phyloP scores from a whole-genome alignment of 2,888 invertebrate species.

The Eudemis profundana region DNA sequence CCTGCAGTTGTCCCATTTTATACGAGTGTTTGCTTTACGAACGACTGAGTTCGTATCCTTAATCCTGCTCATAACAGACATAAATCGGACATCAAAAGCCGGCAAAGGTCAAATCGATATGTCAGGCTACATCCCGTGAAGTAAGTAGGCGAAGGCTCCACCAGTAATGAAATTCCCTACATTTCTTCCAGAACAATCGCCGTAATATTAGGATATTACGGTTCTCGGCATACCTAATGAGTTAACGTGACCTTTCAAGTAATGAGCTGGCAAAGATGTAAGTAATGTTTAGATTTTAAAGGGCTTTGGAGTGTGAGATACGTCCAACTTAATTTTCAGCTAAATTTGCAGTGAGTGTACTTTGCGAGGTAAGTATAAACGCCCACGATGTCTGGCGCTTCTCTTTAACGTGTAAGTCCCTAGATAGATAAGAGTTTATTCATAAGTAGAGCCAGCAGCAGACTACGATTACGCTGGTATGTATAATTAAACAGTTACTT shows the following conservation, averaged over 20 bases:
- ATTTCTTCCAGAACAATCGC: conserved; percentile 28
- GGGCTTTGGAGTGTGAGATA: not conserved
- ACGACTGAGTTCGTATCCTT: no score
- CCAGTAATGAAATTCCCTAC: conserved; percentile 38
- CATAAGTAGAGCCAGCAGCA: no score
- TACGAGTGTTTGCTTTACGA: no score
- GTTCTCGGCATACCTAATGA: conserved; percentile 19
- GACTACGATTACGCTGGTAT: no score
- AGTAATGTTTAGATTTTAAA: conserved; percentile 19
- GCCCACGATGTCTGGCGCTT: conserved; percentile 4
- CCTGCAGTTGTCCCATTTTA: no score
- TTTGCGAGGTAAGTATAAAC: not conserved
- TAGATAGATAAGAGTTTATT: not conserved
- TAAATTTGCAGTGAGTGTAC: not conserved
- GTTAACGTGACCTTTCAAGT: conserved; percentile 22
- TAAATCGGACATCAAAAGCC: not conserved
- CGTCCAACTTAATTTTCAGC: not conserved
- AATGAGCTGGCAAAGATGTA: conserved; percentile 6
- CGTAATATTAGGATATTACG: conserved; percentile 16
- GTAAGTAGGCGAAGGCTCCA: conserved; percentile 3
- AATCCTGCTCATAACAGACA: not conserved
- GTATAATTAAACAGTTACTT: no score
- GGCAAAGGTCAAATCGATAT: conserved; percentile 12
- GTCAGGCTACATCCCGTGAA: conserved; percentile 22
- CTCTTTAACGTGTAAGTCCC: not conserved